Conservation (phyloP, 1,140 invertebrate species). For the Physella acuta region DNA sequence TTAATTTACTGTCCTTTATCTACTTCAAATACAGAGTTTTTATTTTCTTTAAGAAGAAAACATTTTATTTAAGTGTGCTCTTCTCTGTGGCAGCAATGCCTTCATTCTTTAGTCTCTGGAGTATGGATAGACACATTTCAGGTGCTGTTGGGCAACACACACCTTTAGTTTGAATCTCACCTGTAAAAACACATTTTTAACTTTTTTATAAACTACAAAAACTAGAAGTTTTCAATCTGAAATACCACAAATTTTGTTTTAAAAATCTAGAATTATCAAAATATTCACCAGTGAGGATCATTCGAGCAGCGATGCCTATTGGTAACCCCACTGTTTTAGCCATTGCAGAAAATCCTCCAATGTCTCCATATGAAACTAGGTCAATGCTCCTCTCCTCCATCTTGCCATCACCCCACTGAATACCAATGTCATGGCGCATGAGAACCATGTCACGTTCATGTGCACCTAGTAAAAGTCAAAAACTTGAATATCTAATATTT, state of each 20-base stretch:
- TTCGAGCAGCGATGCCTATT: conserved; percentile 92
- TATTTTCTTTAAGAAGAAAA: too few relatives aligned
- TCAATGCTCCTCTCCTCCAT: conserved; percentile 84
- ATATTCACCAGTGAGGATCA: conserved; percentile 86
- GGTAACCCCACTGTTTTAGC: conserved; percentile 95
- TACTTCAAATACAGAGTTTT: too few relatives aligned
- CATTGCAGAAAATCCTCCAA: conserved; percentile 91
- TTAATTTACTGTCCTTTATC: too few relatives aligned
- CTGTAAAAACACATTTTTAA: conserved; percentile 59
- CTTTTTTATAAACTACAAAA: neutral
- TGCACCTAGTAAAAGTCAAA: conserved; percentile 62
- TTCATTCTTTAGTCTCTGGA: conserved; percentile 80
- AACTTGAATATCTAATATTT: neutral
- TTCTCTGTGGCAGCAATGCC: conserved; percentile 73
- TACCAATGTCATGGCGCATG: conserved; percentile 87
- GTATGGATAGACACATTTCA: conserved; percentile 88
- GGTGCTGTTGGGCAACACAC: conserved; percentile 84
- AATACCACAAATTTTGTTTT: neutral
- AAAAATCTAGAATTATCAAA: neutral
- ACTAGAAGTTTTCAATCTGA: neutral
- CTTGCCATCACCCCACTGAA: conserved; percentile 85
- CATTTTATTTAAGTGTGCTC: too few relatives aligned
- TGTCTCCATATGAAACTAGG: conserved; percentile 89
- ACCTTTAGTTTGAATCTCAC: conserved; percentile 92
- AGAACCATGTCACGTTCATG: conserved; percentile 92